phyloP scores from a whole-genome alignment of 2,113 vertebrate species.

The Corythaeola cristata region DNA sequence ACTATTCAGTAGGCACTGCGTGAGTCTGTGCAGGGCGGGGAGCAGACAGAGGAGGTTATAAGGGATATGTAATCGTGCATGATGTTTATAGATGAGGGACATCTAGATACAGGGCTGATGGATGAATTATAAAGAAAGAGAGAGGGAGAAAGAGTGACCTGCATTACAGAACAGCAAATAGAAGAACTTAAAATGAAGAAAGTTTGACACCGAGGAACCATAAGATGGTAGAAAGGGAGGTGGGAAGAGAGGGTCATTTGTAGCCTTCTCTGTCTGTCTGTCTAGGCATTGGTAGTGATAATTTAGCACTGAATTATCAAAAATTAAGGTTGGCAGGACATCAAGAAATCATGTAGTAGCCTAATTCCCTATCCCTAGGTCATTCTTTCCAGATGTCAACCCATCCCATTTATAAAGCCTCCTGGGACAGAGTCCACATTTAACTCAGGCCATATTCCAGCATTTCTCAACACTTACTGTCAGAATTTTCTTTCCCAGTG shows the following conservation, averaged over 20 bases:
- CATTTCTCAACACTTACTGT: not conserved
- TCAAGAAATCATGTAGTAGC: not conserved
- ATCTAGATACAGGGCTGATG: not conserved
- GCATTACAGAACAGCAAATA: not conserved
- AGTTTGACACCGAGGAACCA: not conserved
- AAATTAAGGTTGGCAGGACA: not conserved
- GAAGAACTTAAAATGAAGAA: not conserved
- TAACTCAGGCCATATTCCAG: not conserved
- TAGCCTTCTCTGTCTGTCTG: not conserved
- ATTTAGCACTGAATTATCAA: not conserved
- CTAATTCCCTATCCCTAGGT: not conserved
- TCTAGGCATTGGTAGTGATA: not conserved
- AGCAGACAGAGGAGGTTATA: not conserved
- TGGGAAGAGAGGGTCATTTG: not conserved
- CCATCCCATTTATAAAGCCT: not conserved
- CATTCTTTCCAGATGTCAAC: not conserved
- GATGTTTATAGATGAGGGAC: not conserved
- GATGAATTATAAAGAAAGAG: not conserved
- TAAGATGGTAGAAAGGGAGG: not conserved
- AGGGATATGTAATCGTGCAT: not conserved
- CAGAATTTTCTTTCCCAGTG: not conserved
- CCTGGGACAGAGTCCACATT: not conserved
- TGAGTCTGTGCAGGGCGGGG: not conserved
- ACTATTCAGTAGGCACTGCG: not conserved
- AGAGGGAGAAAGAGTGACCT: not conserved